Evolutionary conservation across 2,888 invertebrate species (phyloP), one percentile per base, ranked within the genome.

Genomic region (Drosophila tripunctata): DNA sequence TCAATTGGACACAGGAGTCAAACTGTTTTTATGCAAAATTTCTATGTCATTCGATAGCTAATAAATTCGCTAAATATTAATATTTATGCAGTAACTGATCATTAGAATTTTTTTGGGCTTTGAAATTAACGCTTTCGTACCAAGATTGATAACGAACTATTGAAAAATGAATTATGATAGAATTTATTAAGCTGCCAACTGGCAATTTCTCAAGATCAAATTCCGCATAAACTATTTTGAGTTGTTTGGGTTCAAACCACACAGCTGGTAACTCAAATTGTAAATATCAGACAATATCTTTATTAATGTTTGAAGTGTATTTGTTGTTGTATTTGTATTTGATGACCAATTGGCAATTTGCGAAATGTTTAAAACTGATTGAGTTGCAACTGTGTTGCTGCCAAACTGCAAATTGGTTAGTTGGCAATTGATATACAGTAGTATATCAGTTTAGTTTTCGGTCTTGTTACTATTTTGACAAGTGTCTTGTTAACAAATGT

Each of bases 401-500:
- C 36, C 41, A 51, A n/a, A 33, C 22, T 41, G 41, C 14, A 43
- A 24, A 6, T 27, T 43, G n/a, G 27, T 27, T 10, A 43, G 27
- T 27, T 43, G 24, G 10, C 43, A 43, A 14, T 41, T 12, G 38
- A 4, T 4, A 21, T 3, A 4, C 10, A 10, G 27, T 10, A 27
- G 10, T 27, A 27, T 57, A 27, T n/a, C 35, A 31, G 17, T 36
- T 43, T 19, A 24, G 1, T 33, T 10, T 48, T 40, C 22, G 12
- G 22, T 22, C 35, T 30, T 41, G 8, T 22, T 30, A n/a, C n/a
- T n/a, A n/a, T 60, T 69, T 56, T 74, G 72, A 73, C 80, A 76
- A 52, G 64, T 67, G 65, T 56, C 63, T 60, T 73, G 79, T 79
- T 75, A 82, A 75, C 68, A 64, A 60, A 41, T 60, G 73, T 62